Percentiles rank a stretch among this genome's conserved stretches.
Conservation (phyloP, 2,797 vertebrate species). For the Emys orbicularis region DNA sequence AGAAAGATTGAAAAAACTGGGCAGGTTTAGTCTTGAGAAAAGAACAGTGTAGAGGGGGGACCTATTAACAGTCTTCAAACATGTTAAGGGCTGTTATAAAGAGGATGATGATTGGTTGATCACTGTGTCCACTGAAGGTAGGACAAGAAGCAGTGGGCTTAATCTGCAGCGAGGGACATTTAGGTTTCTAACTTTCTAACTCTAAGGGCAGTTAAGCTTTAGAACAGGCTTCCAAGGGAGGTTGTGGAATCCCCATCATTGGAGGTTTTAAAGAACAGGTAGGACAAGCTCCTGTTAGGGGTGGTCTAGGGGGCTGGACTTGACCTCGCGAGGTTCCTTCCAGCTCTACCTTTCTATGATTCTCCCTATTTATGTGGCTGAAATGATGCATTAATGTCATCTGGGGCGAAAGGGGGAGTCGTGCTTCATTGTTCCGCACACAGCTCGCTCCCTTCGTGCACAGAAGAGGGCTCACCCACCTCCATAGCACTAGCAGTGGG, state of each 20-base stretch:
- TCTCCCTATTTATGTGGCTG: background rate
- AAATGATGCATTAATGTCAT: background rate
- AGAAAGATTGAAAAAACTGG: background rate
- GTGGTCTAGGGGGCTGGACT: background rate
- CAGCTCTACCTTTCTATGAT: background rate
- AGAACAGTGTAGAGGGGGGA: background rate
- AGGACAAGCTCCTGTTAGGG: background rate
- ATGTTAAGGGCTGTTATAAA: background rate
- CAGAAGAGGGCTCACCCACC: background rate
- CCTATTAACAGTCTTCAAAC: background rate
- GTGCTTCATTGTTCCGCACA: background rate
- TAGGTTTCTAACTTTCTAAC: background rate
- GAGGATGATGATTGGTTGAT: background rate
- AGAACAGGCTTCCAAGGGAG: background rate
- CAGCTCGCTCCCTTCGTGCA: background rate
- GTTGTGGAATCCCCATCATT: background rate
- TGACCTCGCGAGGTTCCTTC: background rate
- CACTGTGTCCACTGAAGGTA: background rate
- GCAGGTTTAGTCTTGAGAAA: background rate
- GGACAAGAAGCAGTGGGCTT: background rate
- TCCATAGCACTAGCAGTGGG: background rate
- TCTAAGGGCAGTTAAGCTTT: background rate
- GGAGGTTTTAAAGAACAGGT: background rate
- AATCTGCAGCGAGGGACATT: background rate
- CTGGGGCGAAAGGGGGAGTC: background rate